Percentiles rank a stretch among this genome's conserved stretches.
These are phyloP conservation scores for Argyrosomus regius DNA, from an alignment of 2,797 vertebrate genomes.

Conservation along the genomic window DNA sequence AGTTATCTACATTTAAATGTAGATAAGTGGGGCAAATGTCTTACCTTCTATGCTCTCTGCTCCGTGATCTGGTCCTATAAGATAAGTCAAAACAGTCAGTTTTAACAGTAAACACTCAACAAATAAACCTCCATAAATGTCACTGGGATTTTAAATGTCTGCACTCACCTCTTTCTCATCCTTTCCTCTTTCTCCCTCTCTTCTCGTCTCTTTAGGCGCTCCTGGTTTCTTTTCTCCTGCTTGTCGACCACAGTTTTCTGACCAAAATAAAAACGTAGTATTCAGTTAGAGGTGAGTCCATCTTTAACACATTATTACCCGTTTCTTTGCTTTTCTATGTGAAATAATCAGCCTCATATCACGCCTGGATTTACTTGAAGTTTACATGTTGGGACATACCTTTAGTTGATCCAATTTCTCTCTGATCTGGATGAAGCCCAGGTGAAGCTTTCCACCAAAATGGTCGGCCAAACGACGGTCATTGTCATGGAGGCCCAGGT, in stretches of 20 bases:
- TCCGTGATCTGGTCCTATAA: conserved; percentile 92
- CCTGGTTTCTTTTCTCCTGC: conserved; percentile 96
- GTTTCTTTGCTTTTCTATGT: not conserved
- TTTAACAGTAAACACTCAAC: not conserved
- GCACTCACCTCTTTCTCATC: conserved; percentile 88
- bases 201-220: conserved; percentile 94
- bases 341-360: not conserved
- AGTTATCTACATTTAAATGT: not conserved
- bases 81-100: not conserved
- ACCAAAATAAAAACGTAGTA: not conserved
- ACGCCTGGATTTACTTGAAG: not conserved
- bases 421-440: conserved; percentile 99
- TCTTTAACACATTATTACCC: not conserved
- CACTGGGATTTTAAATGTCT: not conserved
- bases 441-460: conserved; percentile 97
- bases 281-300: not conserved
- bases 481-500: conserved; percentile 98
- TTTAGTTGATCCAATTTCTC: conserved; percentile 97
- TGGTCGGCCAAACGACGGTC: conserved; percentile 98
- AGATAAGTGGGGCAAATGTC: not conserved
- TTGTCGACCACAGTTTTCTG: conserved; percentile 97
- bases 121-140: not conserved
- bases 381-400: conserved; percentile 74
- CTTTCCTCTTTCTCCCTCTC: conserved; percentile 94
- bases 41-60: conserved; percentile 92